Base-by-base conservation (phyloP, 37 sponge, comb jelly and placozoan species). In the Chondrilla cf. caribensis region DNA sequence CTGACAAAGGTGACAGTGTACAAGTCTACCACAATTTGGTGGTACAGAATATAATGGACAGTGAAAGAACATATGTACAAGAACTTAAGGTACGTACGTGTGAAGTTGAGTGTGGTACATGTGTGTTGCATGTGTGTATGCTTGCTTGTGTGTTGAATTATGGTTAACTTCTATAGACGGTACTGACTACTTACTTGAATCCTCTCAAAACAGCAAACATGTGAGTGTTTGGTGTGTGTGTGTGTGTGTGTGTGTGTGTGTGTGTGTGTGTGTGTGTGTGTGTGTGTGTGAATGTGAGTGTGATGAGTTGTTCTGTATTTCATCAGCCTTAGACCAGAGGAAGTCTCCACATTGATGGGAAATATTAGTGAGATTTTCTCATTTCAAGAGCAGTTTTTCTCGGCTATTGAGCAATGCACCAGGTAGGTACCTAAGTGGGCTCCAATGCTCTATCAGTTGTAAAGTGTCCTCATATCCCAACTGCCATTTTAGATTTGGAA, bases 21-120 rank as follows among this genome's bases (percentile, higher is more conserved):
- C 86, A 88, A 18, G 79, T 81, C 40, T 92, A 88, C 79, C 68
- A 92, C 62, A 86, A 88, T 37, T 70, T 92, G 79, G 93, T 89
- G 37, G 84, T 92, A 11, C 59, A 88, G 77, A 86, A 92, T 55
- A 86, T 92, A 31, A 58, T 92, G 33, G 93, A 92, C 43, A 78
- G 86, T 40, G 93, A 92, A 62, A 79, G 87, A 55, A 59, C 87
- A 3, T 92, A 88, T 32, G 80, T 86, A 33, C 86, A 86, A 3
- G 89, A 92, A 58, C 39, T 92, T 3, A 81, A 81, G 81, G 93
- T 92, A 35, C 39, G 80, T 21, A 36, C 33, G 66, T 15, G 25
- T 9, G 8, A 15, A 68, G 79, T 44, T 55, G 17, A 55, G 11
- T 17, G 57, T 55, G 17, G 11, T 55, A 19, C 57, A 11, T 17